Conservation (phyloP, 23 tunicate species). For the Halocynthia aurantium region DNA sequence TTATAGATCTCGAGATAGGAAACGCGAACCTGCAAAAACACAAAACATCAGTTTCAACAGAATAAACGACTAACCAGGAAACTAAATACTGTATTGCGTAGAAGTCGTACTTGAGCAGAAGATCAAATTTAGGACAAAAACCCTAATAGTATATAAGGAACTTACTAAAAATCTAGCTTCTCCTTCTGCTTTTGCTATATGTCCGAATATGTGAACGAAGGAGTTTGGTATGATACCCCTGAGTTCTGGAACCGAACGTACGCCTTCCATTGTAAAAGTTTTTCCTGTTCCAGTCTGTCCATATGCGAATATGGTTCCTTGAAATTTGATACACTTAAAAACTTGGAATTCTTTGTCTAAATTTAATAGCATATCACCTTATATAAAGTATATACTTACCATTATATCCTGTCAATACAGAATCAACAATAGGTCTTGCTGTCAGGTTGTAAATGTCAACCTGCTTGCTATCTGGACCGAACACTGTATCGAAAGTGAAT, state of each 20-base stretch:
- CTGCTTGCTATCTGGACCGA: conserved; percentile 93
- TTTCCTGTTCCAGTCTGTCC: conserved; percentile 99
- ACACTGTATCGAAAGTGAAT: conserved; percentile 91
- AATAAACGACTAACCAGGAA: no score
- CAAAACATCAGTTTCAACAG: no score
- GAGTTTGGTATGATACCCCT: conserved; percentile 98
- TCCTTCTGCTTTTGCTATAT: conserved; percentile 91
- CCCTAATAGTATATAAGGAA: no score
- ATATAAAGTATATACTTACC: conserved; percentile 35
- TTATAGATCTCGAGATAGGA: conserved; percentile 96
- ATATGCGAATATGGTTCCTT: conserved; percentile 96
- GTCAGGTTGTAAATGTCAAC: conserved; percentile 97
- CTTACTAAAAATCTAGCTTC: conserved; percentile 70
- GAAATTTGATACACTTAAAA: not conserved
- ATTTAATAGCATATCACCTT: not conserved
- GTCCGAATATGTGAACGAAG: conserved; percentile 96
- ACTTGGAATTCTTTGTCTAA: not conserved
- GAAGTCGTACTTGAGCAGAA: no score
- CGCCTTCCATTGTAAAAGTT: conserved; percentile 98
- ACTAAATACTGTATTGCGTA: no score
- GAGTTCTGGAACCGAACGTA: conserved; percentile 68
- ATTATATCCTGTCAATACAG: conserved; percentile 92
- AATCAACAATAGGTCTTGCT: conserved; percentile 95
- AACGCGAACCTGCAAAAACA: conserved; percentile 47
- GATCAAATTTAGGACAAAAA: no score